Conservation (phyloP, 1,140 invertebrate species). For the Hyles euphorbiae region DNA sequence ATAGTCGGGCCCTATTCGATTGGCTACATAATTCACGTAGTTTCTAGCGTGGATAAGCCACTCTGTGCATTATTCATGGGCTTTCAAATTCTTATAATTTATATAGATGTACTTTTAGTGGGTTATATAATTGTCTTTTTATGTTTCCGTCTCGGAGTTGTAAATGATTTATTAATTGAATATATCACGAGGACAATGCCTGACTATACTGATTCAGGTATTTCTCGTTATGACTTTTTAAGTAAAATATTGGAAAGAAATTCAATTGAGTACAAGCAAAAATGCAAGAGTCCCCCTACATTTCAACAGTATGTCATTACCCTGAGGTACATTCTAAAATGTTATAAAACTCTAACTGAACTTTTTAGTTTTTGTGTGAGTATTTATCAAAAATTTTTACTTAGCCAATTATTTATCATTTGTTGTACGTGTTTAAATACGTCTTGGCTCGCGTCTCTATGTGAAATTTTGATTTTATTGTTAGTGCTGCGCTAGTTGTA, state of each 20-base stretch:
- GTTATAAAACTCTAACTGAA: constrained; percentile 7
- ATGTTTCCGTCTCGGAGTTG: constrained; percentile 3
- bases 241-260: background rate
- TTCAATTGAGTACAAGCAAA: background rate
- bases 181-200: background rate
- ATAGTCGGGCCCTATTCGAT: constrained; percentile 4
- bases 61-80: constrained; percentile 6
- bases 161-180: constrained; percentile 4
- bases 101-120: constrained; percentile 10
- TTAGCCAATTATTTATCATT: background rate
- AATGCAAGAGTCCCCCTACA: background rate
- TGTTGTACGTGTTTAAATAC: too few relatives aligned
- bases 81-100: constrained; percentile 11
- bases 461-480: too few relatives aligned
- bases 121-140: constrained; percentile 9
- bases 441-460: too few relatives aligned
- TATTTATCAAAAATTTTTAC: background rate
- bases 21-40: constrained; percentile 1
- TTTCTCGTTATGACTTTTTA: background rate
- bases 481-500: too few relatives aligned
- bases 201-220: background rate
- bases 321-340: constrained; percentile 13
- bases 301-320: background rate
- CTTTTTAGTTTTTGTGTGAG: constrained; percentile 18
- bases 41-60: constrained; percentile 7